These are phyloP conservation scores for Coreoperca whiteheadi DNA, from an alignment of 2,113 vertebrate species.

Conservation along the genomic window DNA sequence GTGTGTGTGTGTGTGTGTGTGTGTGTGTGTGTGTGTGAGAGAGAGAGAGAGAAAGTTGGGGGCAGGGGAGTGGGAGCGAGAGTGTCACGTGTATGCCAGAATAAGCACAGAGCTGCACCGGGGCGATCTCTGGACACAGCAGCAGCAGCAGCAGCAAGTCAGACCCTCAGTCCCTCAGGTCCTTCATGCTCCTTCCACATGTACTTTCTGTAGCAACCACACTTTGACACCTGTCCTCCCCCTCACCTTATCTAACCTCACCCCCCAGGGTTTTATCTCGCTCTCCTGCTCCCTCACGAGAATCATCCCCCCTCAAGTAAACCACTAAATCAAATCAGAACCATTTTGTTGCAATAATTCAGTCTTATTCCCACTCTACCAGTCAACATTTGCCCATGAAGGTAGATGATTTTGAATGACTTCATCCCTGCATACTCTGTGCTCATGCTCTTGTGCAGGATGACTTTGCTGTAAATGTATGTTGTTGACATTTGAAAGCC, in stretches of 20 bases:
- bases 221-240: constrained; percentile 64
- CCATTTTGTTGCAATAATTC: constrained; percentile 15
- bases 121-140: constrained; percentile 60
- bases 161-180: constrained; percentile 55
- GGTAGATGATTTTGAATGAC: constrained; percentile 20
- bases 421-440: not conserved
- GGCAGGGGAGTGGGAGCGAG: constrained; percentile 27
- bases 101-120: constrained; percentile 66
- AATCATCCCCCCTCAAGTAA: too few relatives aligned
- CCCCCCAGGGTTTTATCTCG: constrained; percentile 16
- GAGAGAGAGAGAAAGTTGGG: constrained; percentile 40
- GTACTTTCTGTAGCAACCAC: constrained; percentile 38
- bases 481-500: constrained; percentile 47
- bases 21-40: constrained; percentile 29
- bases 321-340: constrained; percentile 6
- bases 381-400: not conserved
- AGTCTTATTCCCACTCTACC: not conserved
- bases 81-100: constrained; percentile 76
- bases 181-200: constrained; percentile 61
- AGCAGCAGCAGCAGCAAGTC: constrained; percentile 51
- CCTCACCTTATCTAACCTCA: constrained; percentile 47
- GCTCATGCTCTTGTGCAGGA: not conserved
- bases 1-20: constrained; percentile 27
- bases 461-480: constrained; percentile 5
- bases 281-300: constrained; percentile 6